Evolutionary conservation across 64 coral and sea anemone genomes (phyloP).

Genomic region (Orbicella faveolata): DNA sequence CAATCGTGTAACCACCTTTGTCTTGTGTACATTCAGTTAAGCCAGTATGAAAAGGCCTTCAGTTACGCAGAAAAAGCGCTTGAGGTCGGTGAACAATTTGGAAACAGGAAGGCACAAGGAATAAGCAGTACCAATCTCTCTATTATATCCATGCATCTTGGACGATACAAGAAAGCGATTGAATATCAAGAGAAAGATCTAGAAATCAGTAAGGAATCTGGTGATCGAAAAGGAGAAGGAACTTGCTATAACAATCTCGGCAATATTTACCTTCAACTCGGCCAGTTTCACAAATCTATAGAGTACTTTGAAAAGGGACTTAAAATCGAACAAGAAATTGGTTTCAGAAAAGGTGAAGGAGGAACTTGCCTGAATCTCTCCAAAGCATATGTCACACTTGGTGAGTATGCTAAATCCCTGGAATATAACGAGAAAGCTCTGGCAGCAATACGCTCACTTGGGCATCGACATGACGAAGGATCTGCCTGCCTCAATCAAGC

Average conservation of each 20-base stretch:
- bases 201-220: not conserved
- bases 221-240: conserved; percentile 12
- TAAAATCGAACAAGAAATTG: not conserved
- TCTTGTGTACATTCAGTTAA: not conserved
- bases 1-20: not conserved
- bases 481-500: not conserved
- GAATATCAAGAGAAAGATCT: conserved; percentile 14
- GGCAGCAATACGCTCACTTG: not conserved
- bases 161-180: not conserved
- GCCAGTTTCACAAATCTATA: conserved; percentile 6
- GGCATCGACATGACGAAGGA: conserved; percentile 7
- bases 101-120: not conserved
- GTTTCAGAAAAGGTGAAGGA: not conserved
- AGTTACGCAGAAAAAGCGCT: conserved; percentile 8
- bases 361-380: not conserved
- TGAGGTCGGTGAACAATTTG: not conserved
- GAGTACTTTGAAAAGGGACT: not conserved
- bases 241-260: conserved; percentile 9
- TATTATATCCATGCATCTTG: not conserved
- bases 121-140: not conserved
- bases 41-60: conserved; percentile 1
- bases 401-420: not conserved
- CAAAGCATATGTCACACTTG: not conserved
- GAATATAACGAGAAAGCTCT: conserved; percentile 16
- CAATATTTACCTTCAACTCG: not conserved